A percentile compares a stretch with the other conserved stretches of the same genome.
These are phyloP conservation scores for Turnix velox DNA, from an alignment of 2,113 vertebrate species.

Conservation along the genomic window DNA sequence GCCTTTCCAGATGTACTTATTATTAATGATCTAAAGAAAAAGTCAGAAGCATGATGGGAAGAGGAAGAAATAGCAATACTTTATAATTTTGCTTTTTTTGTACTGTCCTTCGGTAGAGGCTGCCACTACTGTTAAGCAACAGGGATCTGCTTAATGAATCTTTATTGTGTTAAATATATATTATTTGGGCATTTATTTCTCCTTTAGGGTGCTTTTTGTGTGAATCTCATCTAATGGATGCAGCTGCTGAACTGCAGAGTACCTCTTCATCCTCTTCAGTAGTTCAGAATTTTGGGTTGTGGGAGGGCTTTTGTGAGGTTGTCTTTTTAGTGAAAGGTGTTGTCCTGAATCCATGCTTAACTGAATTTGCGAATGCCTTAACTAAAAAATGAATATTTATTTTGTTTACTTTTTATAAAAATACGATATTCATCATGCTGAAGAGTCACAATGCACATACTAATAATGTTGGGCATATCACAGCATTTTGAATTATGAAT, in stretches of 20 bases:
- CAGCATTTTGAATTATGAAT: rapidly evolving
- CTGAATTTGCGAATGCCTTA: neutral
- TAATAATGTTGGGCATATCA: rapidly evolving
- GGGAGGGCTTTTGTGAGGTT: neutral
- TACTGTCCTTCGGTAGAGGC: neutral
- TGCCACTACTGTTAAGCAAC: neutral
- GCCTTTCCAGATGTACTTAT: neutral
- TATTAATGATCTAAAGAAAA: neutral
- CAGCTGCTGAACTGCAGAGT: neutral
- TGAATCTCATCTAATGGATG: neutral
- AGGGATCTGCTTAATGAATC: neutral
- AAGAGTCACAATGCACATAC: neutral
- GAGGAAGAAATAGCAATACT: neutral
- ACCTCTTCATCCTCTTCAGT: neutral
- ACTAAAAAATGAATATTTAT: neutral
- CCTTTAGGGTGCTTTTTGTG: neutral
- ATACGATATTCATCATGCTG: neutral
- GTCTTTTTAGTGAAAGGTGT: neutral
- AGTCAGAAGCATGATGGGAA: neutral
- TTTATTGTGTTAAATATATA: neutral
- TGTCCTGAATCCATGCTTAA: neutral
- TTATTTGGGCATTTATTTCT: neutral
- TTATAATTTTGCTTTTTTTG: neutral
- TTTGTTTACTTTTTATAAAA: neutral
- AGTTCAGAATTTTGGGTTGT: neutral